Conservation (phyloP, 1,140 invertebrate genomes). For the Microplitis demolitor region DNA sequence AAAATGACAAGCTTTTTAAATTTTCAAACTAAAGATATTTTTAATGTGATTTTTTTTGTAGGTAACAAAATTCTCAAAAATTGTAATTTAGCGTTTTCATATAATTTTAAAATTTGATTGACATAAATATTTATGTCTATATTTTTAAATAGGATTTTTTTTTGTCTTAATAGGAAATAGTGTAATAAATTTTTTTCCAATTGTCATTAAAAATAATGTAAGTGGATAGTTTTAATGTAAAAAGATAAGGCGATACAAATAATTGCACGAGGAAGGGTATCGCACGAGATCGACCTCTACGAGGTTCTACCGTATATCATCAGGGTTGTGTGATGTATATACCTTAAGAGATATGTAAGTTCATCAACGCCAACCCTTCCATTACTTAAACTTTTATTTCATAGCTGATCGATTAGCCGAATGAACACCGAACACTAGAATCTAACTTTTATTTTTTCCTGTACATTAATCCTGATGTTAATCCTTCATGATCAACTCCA, state of each 20-base stretch:
- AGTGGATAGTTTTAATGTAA: not conserved
- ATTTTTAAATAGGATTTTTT: too few relatives aligned
- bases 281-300: slow-evolving; percentile 31
- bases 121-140: too few relatives aligned
- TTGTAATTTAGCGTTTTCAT: too few relatives aligned
- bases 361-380: slow-evolving; percentile 21
- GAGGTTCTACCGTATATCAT: slow-evolving; percentile 29
- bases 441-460: not conserved
- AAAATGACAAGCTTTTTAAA: too few relatives aligned
- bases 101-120: too few relatives aligned
- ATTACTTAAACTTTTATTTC: slow-evolving; percentile 14
- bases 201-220: not conserved
- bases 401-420: slow-evolving; percentile 22
- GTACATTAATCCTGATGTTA: not conserved
- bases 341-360: slow-evolving; percentile 23
- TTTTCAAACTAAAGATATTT: too few relatives aligned
- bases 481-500: slow-evolving; percentile 20
- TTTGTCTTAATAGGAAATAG: not conserved
- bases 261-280: slow-evolving; percentile 30
- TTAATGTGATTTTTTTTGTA: too few relatives aligned
- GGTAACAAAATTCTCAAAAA: too few relatives aligned
- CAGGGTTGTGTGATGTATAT: not conserved
- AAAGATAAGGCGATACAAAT: slow-evolving; percentile 30
- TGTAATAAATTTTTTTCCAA: not conserved
- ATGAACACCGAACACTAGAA: slow-evolving; percentile 5